Evolutionary conservation across 2,797 vertebrate species (phyloP).

Genomic region (Crocidura indochinensis): DNA sequence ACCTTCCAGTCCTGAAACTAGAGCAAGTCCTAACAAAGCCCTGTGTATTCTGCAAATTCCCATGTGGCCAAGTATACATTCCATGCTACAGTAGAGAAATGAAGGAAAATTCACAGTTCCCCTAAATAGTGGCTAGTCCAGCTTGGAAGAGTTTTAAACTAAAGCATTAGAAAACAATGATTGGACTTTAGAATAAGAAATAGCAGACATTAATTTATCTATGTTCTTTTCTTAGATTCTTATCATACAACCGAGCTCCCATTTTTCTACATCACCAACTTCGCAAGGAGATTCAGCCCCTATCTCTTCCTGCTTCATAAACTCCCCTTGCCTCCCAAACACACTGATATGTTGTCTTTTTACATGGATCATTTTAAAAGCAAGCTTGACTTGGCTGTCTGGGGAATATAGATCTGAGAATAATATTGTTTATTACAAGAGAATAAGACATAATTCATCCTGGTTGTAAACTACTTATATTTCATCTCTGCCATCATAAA

Average conservation of each 20-base stretch:
- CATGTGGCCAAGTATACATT: not conserved
- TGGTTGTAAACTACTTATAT: slow-evolving; percentile 55
- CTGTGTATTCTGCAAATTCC: not conserved
- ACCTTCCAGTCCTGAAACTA: not conserved
- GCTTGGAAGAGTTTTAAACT: slow-evolving; percentile 3
- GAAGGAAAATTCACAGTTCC: not conserved
- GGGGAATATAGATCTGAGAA: slow-evolving; percentile 65
- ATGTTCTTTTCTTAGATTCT: not conserved
- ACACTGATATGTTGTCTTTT: slow-evolving; percentile 42
- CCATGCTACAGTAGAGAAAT: not conserved
- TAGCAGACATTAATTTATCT: not conserved
- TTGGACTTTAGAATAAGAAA: slow-evolving; percentile 52
- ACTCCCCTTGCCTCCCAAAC: slow-evolving; percentile 24
- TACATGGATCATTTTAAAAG: slow-evolving; percentile 67
- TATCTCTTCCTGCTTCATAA: slow-evolving; percentile 1
- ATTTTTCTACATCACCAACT: slow-evolving; percentile 51
- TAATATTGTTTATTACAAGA: slow-evolving; percentile 59
- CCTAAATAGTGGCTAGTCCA: not conserved
- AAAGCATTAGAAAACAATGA: slow-evolving; percentile 23
- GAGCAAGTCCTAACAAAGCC: not conserved
- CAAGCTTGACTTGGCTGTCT: slow-evolving; percentile 38
- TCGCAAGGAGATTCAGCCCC: slow-evolving; percentile 50
- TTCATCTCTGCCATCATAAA: slow-evolving; percentile 43
- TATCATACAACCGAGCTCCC: not conserved
- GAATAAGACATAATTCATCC: slow-evolving; percentile 36